Base-by-base conservation (phyloP, 1,140 invertebrate genomes). In the Lanistes nyassanus region DNA sequence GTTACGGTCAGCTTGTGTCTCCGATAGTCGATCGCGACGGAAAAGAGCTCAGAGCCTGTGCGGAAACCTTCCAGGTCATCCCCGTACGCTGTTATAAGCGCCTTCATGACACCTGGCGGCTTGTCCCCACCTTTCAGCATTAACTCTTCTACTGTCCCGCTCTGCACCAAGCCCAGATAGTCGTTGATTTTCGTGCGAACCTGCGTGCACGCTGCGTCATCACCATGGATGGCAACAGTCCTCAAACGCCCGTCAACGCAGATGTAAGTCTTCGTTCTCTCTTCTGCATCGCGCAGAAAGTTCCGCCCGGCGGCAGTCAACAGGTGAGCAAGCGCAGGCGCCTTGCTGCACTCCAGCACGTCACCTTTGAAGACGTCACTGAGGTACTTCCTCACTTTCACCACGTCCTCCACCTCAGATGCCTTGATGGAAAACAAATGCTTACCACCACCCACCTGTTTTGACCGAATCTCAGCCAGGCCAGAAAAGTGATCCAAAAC, bases 51-150 rank as follows among this genome's bases (percentile, higher is more conserved):
- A n/a, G 74, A 67, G 21, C 76, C 75, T 1, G 74, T 1, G 34
- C 74, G 69, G 2, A 84, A 56, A 23, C 73, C 72, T 23, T 81
- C 75, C 31, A 83, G 67, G 19, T 78, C 60, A 19, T 75, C 39
- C 2, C 77, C 80, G 66, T 83, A 83, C 69, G 75, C 65, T 3
- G 72, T 31, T n/a, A 83, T 39, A n/a, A 86, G 51, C 13, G 68
- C 77, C 75, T 85, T 86, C 83, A 87, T 80, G 3, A 86, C 31
- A 26, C 85, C 85, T 19, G 65, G 58, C 55, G 86, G 85, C 71
- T 78, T 81, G 0, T 72, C 74, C 19, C 69, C 56, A 1, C 81
- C 79, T 64, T 77, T 81, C 31, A 85, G 55, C 9, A 34, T 42
- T 0, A 82, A 34, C 13, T 73, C 74, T 68, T 76, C 79, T 19